Evolutionary conservation across 2,113 vertebrate species (phyloP), one percentile per base, ranked within the genome.

Genomic region (Eptesicus fuscus): DNA sequence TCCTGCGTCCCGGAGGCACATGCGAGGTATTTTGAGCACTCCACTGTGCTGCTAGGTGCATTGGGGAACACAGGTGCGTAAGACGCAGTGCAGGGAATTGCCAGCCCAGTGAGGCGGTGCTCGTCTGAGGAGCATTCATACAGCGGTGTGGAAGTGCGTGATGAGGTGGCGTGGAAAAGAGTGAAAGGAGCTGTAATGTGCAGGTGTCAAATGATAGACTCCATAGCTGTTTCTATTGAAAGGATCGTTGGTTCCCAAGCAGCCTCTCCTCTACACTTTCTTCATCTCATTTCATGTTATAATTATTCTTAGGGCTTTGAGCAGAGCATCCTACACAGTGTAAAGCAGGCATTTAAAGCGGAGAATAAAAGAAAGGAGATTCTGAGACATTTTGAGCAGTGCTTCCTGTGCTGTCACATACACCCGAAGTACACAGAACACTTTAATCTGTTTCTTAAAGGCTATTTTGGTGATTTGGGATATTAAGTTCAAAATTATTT

Each of bases 381-480:
- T 30, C 42, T 65, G 37, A 95, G n/a, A 37, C 51, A 56, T 53
- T 71, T 91, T 77, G n/a, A 56, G 25, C 87, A 85, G 16, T 23
- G 70, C 79, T 94, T 94, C 85, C 47, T 94, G 51, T 77, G 20
- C 18, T 71, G 25, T 82, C 12, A 44, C n/a, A 53, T 32, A 56
- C 28, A 49, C 47, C 28, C n/a, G 6, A 37, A 73, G 82, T 65
- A 86, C 6, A 42, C 9, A 56, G 37, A 90, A 40, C 53, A 53
- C 7, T 83, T 71, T 13, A 37, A 53, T 4, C 70, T 80, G 85
- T 89, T 51, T 32, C 35, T 83, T 63, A 77, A 73, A 96, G 51
- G 0, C 11, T 85, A 7, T 59, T 47, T 65, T 77, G n/a, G 37
- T 80, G 28, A 69, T 83, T 84, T 67, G 28, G 25, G 42, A 30